A percentile compares a stretch with the other conserved stretches of the same genome.
Evolutionary conservation across 2,888 invertebrate species (phyloP).

Genomic region (Lasioglossum zephyrum): DNA sequence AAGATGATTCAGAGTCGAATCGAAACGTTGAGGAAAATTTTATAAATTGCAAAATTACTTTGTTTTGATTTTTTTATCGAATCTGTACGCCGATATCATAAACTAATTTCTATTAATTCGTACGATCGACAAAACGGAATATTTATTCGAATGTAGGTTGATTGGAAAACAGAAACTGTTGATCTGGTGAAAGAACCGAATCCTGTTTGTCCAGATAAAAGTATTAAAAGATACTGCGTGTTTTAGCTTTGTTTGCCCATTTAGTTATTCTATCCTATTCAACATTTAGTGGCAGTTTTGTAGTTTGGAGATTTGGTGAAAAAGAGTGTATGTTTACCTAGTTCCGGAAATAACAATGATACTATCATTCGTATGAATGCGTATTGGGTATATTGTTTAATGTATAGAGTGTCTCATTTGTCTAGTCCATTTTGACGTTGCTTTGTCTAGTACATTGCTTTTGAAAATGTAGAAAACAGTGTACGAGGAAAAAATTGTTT

Average conservation of each 20-base stretch:
- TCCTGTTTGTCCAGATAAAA: not conserved
- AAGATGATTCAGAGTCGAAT: too few relatives aligned
- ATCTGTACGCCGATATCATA: too few relatives aligned
- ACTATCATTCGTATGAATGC: not conserved
- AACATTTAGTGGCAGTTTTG: not conserved
- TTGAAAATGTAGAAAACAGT: not conserved
- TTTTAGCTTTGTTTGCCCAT: not conserved
- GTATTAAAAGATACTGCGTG: not conserved
- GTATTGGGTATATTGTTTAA: not conserved
- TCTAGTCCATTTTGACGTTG: not conserved
- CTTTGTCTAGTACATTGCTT: too few relatives aligned
- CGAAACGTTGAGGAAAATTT: too few relatives aligned
- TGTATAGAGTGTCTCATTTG: not conserved
- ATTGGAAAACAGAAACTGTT: not conserved
- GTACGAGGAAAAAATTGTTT: not conserved
- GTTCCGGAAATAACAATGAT: not conserved
- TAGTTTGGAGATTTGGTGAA: not conserved
- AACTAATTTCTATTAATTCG: too few relatives aligned
- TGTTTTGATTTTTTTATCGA: too few relatives aligned
- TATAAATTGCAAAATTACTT: too few relatives aligned
- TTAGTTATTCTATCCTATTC: not conserved
- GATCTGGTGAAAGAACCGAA: not conserved
- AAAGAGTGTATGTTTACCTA: not conserved
- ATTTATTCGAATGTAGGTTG: not conserved
- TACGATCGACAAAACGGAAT: too few relatives aligned